Conservation (phyloP, 1,140 invertebrate genomes). For the Gyrodactylus bullatarudis region DNA sequence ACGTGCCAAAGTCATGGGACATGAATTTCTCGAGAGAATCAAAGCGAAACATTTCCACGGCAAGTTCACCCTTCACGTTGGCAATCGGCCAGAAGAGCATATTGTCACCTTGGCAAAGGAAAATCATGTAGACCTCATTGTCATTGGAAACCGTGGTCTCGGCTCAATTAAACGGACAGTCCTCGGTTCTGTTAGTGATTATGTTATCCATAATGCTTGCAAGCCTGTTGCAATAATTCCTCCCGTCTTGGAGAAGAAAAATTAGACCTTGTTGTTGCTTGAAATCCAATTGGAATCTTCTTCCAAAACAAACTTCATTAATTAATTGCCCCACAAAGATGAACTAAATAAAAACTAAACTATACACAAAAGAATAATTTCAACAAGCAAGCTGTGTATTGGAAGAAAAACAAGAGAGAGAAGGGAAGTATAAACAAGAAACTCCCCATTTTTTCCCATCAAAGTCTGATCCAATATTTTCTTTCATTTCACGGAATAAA, state of each 20-base stretch:
- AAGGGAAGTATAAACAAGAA: too few species aligned
- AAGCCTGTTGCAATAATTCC: neutral
- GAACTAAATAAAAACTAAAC: too few species aligned
- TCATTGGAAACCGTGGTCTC: slow-evolving; percentile 1
- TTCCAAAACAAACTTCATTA: too few species aligned
- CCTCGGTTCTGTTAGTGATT: neutral
- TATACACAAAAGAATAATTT: too few species aligned
- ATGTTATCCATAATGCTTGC: neutral
- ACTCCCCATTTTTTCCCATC: too few species aligned
- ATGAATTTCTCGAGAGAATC: neutral
- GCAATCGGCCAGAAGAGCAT: neutral
- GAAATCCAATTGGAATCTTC: too few species aligned
- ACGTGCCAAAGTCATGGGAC: neutral
- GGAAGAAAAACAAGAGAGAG: too few species aligned
- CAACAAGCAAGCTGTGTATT: too few species aligned
- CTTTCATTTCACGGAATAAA: too few species aligned
- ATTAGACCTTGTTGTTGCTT: too few species aligned
- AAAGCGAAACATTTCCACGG: neutral
- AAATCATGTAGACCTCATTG: slow-evolving; percentile 1
- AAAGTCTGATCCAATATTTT: too few species aligned
- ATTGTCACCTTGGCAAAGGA: neutral
- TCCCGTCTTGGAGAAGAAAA: neutral
- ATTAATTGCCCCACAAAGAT: too few species aligned
- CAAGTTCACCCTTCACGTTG: neutral
- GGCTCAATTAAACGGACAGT: neutral